Conservation (phyloP, 1,140 invertebrate species). For the Bombus affinis region DNA sequence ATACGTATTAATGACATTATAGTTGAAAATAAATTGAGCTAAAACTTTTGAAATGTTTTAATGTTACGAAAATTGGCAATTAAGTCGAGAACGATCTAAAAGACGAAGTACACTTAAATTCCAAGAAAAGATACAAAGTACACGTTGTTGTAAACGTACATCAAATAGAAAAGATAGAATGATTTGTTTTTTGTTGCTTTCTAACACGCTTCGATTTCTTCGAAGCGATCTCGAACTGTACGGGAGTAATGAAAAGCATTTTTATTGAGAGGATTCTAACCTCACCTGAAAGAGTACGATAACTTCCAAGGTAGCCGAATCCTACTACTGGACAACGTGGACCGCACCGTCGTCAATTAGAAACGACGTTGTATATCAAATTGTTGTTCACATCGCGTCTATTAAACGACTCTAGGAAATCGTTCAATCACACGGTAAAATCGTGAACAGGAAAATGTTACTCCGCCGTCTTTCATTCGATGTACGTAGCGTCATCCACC, state of each 20-base stretch:
- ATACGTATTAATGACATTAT: neutral
- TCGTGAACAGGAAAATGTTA: constrained; percentile 23
- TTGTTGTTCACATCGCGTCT: constrained; percentile 39
- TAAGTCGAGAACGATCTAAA: neutral
- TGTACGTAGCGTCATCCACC: constrained; percentile 6
- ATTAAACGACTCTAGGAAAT: constrained; percentile 10
- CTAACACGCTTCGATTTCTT: neutral
- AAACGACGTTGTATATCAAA: constrained; percentile 9
- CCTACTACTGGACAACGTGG: neutral
- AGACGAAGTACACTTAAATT: neutral
- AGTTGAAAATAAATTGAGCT: neutral
- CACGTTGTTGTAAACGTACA: neutral
- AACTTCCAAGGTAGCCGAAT: neutral
- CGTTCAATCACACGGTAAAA: constrained; percentile 18
- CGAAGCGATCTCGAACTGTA: neutral
- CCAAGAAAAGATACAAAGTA: neutral
- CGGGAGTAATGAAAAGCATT: neutral
- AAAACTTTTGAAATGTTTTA: neutral
- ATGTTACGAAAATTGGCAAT: neutral
- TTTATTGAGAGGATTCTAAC: constrained; percentile 47
- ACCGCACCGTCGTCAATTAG: constrained; percentile 2
- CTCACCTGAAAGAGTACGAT: constrained; percentile 56
- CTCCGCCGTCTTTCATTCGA: constrained; percentile 15
- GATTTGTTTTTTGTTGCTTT: neutral
- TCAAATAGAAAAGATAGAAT: neutral